Percentiles rank a stretch among this genome's conserved stretches.
phyloP scores from a whole-genome alignment of 2,797 vertebrate genomes.

The Rhabdomys pumilio region DNA sequence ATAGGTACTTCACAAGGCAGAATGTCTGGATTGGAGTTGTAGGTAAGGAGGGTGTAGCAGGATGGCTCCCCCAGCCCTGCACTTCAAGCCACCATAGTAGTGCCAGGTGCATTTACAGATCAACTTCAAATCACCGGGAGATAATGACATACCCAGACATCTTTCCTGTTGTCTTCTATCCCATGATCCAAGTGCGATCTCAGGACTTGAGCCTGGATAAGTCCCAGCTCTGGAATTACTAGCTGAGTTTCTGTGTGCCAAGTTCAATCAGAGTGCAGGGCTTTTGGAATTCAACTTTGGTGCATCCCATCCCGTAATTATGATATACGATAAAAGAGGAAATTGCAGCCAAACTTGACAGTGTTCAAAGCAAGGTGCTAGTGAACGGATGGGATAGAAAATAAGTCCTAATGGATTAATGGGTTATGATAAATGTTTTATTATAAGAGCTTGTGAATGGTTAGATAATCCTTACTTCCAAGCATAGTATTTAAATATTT shows the following conservation, averaged over 20 bases:
- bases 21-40: fast-evolving
- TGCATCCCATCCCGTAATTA: slow-evolving; percentile 88
- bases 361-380: slow-evolving; percentile 90
- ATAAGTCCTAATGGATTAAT: slow-evolving; percentile 91
- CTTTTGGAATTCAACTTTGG: slow-evolving; percentile 85
- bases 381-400: slow-evolving; percentile 90
- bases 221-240: slow-evolving; percentile 85
- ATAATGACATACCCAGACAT: slow-evolving; percentile 58
- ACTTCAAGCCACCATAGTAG: not conserved
- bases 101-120: not conserved
- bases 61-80: not conserved
- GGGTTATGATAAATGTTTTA: slow-evolving; percentile 90
- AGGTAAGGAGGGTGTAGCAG: fast-evolving
- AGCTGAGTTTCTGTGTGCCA: slow-evolving; percentile 87
- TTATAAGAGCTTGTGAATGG: slow-evolving; percentile 90
- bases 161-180: slow-evolving; percentile 78
- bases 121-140: slow-evolving; percentile 71
- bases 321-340: slow-evolving; percentile 92
- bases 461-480: slow-evolving; percentile 92
- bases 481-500: slow-evolving; percentile 90
- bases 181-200: slow-evolving; percentile 85
- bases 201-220: slow-evolving; percentile 82
- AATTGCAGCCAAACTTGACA: slow-evolving; percentile 88
- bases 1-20: not conserved
- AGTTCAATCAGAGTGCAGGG: slow-evolving; percentile 92